Percentiles rank a stretch among this genome's conserved stretches.
phyloP scores from a whole-genome alignment of 2,113 vertebrate species.

The Eulemur rufifrons region DNA sequence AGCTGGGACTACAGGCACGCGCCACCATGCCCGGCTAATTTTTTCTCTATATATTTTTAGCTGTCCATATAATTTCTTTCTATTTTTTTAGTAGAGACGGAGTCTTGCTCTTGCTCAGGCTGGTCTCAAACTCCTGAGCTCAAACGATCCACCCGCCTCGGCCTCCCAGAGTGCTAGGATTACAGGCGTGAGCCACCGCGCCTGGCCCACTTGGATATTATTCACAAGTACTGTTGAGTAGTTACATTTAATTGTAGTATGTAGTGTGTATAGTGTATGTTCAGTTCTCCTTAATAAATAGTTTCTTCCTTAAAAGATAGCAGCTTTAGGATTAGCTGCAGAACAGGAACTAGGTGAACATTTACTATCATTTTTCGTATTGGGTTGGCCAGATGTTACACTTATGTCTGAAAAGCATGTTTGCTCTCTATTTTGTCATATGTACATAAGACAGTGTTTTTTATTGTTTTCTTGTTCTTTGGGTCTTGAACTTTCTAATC shows the following conservation, averaged over 20 bases:
- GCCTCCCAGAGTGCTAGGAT: too few species aligned
- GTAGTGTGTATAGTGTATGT: not conserved
- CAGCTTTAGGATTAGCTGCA: not conserved
- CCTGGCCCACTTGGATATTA: not conserved
- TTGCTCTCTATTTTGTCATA: not conserved
- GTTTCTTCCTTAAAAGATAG: not conserved
- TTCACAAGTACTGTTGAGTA: not conserved
- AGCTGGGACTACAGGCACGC: too few species aligned
- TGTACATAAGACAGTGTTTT: not conserved
- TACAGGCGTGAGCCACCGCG: too few species aligned
- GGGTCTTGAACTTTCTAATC: not conserved
- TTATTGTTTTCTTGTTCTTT: constrained; percentile 1
- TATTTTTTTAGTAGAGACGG: too few species aligned
- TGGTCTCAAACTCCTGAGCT: too few species aligned
- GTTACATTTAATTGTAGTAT: not conserved
- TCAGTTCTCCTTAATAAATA: not conserved
- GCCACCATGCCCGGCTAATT: too few species aligned
- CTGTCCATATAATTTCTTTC: too few species aligned
- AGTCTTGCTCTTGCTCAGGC: too few species aligned
- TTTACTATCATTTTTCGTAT: not conserved
- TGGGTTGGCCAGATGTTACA: not conserved
- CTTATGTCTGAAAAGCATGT: not conserved
- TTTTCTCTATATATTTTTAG: too few species aligned
- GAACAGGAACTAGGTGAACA: not conserved
- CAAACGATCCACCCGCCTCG: too few species aligned